Evolutionary conservation across 2,888 invertebrate genomes (phyloP).

Genomic region (Stomorhina lunata): DNA sequence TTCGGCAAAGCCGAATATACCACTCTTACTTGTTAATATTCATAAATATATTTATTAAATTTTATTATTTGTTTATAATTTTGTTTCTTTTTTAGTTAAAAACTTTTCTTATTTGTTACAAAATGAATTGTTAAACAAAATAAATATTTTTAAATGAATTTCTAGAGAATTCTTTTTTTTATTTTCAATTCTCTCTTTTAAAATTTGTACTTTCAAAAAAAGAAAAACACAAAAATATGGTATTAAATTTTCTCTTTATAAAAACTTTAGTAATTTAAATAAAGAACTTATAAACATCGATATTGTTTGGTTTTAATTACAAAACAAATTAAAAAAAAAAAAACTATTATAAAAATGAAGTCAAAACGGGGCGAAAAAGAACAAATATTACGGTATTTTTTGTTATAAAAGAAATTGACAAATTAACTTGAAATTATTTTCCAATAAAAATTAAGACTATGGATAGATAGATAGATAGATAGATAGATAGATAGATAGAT

Average conservation of each 20-base stretch:
- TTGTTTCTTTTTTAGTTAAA: no score
- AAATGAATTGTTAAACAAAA: constrained; percentile 7
- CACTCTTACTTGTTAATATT: no score
- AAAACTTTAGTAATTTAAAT: neutral
- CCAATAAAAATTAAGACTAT: constrained; percentile 28
- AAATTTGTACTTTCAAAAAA: constrained; percentile 53
- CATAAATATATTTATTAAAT: no score
- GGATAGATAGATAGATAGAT: no score
- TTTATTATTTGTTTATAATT: no score
- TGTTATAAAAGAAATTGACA: constrained; percentile 37
- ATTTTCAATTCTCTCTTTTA: neutral
- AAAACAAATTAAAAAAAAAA: constrained; percentile 23
- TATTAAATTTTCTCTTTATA: constrained; percentile 2
- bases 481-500: no score
- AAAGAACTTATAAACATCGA: constrained; percentile 29
- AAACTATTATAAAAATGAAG: constrained; percentile 34
- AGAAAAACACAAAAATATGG: neutral
- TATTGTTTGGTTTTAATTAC: constrained; percentile 13
- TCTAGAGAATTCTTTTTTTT: neutral
- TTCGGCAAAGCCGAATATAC: no score
- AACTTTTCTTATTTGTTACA: no score
- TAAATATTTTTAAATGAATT: constrained; percentile 8
- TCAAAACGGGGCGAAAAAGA: constrained; percentile 32
- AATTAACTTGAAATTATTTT: constrained; percentile 16
- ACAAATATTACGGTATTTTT: constrained; percentile 58